These are phyloP conservation scores for Morus bassanus DNA, from an alignment of 2,797 vertebrate genomes.

Conservation along the genomic window DNA sequence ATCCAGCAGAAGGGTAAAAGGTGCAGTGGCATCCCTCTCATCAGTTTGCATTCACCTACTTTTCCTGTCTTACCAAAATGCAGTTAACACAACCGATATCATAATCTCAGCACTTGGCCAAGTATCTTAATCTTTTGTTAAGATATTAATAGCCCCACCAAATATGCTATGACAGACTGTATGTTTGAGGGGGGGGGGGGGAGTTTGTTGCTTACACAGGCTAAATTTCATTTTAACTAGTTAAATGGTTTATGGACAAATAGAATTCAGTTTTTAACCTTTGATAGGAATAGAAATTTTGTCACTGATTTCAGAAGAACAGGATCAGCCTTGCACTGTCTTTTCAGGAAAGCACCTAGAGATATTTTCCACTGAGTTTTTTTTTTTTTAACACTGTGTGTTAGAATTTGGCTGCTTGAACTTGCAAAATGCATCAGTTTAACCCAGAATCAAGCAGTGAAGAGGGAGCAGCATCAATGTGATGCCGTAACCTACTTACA, in stretches of 20 bases:
- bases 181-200: background rate
- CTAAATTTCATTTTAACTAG: background rate
- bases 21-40: background rate
- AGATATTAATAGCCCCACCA: background rate
- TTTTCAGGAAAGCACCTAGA: background rate
- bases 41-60: background rate
- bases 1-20: background rate
- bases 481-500: background rate
- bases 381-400: slow-evolving; percentile 10
- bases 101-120: background rate
- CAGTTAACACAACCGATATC: background rate
- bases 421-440: slow-evolving; percentile 2
- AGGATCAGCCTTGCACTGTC: background rate
- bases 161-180: background rate
- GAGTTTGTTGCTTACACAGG: background rate
- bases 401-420: background rate
- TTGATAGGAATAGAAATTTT: background rate
- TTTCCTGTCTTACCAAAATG: background rate
- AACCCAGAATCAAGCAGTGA: background rate
- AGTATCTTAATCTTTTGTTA: background rate
- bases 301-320: background rate
- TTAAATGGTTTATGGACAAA: background rate
- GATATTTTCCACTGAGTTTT: background rate
- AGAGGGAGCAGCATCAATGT: background rate
- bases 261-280: background rate